phyloP scores from a whole-genome alignment of 2,888 invertebrate genomes.

The Cordilura impudica region DNA sequence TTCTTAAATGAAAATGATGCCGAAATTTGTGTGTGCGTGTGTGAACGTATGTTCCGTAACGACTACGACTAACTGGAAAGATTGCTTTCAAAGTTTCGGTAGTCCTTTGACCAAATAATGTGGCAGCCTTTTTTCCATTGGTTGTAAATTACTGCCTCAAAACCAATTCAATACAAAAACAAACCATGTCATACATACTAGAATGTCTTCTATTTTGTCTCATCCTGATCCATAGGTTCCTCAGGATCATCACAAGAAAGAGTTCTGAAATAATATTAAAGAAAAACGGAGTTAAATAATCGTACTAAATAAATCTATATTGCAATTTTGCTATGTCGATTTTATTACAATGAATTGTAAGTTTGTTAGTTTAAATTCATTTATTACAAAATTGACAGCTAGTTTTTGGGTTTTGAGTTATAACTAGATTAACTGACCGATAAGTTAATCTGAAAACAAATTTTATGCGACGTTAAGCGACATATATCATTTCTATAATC shows the following conservation, averaged over 20 bases:
- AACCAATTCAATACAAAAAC: slow-evolving; percentile 33
- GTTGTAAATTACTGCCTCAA: slow-evolving; percentile 36
- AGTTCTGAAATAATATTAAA: slow-evolving; percentile 78
- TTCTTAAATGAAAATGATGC: slow-evolving; percentile 5
- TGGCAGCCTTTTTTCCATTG: slow-evolving; percentile 23
- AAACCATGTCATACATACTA: slow-evolving; percentile 25
- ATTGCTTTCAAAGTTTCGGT: slow-evolving; percentile 44
- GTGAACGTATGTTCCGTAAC: slow-evolving; percentile 4
- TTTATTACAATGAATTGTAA: too few relatives aligned
- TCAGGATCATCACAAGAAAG: slow-evolving; percentile 85
- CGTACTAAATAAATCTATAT: not conserved
- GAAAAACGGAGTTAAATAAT: not conserved
- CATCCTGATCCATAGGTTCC: slow-evolving; percentile 92
- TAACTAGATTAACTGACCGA: too few relatives aligned
- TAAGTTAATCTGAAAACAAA: too few relatives aligned
- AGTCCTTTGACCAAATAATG: slow-evolving; percentile 32
- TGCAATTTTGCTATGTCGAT: too few relatives aligned
- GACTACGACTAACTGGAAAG: slow-evolving; percentile 47
- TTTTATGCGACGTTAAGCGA: too few relatives aligned
- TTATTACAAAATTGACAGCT: too few relatives aligned
- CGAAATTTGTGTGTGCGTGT: slow-evolving; percentile 14
- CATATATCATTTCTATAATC: too few relatives aligned
- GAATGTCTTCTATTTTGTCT: slow-evolving; percentile 81
- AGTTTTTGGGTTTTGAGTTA: too few relatives aligned
- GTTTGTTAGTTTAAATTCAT: too few relatives aligned